phyloP scores from a whole-genome alignment of 2,797 vertebrate species.

The Calcarius lapponicus region DNA sequence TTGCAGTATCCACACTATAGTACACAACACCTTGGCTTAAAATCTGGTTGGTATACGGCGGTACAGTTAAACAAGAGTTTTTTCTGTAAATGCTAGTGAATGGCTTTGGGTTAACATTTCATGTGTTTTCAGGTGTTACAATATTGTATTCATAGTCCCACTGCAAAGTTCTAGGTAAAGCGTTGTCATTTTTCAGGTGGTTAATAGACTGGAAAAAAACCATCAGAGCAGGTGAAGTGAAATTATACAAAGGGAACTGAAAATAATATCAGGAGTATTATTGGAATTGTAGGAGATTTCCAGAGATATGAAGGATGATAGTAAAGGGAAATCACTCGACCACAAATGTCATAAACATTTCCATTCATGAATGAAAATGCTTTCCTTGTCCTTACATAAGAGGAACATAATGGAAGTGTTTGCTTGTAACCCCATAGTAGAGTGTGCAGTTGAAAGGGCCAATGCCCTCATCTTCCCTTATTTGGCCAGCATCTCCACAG shows the following conservation, averaged over 20 bases:
- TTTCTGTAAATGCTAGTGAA: neutral
- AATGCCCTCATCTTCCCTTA: neutral
- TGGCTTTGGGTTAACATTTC: neutral
- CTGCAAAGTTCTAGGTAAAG: neutral
- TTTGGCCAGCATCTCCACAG: neutral
- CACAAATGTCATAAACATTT: conserved; percentile 9
- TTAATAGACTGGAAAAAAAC: conserved; percentile 16
- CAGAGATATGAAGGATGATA: neutral
- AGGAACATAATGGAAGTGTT: neutral
- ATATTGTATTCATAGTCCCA: neutral
- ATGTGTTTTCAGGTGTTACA: conserved; percentile 5
- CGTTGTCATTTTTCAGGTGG: conserved; percentile 16
- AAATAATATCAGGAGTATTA: neutral
- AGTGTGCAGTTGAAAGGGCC: neutral
- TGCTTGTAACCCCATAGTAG: neutral
- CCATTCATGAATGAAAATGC: conserved; percentile 15
- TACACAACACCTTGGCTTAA: neutral
- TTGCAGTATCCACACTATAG: too few relatives aligned
- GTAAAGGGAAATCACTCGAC: neutral
- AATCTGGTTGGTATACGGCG: neutral
- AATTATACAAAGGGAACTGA: conserved; percentile 21
- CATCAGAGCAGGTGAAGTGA: neutral
- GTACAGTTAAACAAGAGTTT: neutral
- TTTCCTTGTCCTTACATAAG: neutral
- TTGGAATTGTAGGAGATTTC: neutral